phyloP scores from a whole-genome alignment of 2,113 vertebrate genomes.

The Cynopterus brachyotis region DNA sequence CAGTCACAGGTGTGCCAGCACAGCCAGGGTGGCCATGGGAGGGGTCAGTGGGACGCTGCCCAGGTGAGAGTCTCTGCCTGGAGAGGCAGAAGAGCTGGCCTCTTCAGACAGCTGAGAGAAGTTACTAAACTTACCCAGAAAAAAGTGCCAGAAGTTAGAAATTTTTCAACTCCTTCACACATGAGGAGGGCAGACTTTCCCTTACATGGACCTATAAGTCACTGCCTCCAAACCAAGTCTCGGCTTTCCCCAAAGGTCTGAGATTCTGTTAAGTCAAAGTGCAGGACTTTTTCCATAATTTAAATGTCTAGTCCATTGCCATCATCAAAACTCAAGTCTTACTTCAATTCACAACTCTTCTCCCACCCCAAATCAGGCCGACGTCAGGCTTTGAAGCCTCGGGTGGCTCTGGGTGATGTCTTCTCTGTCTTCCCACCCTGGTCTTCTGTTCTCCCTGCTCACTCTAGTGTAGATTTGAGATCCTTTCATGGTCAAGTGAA shows the following conservation, averaged over 20 bases:
- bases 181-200: neutral
- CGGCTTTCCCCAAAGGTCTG: neutral
- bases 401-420: rapidly evolving
- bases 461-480: neutral
- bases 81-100: rapidly evolving
- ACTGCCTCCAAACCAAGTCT: neutral
- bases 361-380: neutral
- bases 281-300: neutral
- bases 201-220: neutral
- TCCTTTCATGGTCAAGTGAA: no score
- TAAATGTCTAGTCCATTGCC: neutral
- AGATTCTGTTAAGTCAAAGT: neutral
- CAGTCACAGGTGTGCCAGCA: neutral
- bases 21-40: neutral
- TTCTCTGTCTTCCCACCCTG: neutral
- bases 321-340: neutral
- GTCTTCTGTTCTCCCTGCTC: neutral
- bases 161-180: neutral
- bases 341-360: neutral
- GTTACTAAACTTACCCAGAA: no score
- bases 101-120: no score
- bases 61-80: neutral
- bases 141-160: neutral
- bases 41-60: rapidly evolving
- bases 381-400: neutral